These are phyloP conservation scores for Coreius guichenoti DNA, from an alignment of 2,797 vertebrate species.

Conservation along the genomic window DNA sequence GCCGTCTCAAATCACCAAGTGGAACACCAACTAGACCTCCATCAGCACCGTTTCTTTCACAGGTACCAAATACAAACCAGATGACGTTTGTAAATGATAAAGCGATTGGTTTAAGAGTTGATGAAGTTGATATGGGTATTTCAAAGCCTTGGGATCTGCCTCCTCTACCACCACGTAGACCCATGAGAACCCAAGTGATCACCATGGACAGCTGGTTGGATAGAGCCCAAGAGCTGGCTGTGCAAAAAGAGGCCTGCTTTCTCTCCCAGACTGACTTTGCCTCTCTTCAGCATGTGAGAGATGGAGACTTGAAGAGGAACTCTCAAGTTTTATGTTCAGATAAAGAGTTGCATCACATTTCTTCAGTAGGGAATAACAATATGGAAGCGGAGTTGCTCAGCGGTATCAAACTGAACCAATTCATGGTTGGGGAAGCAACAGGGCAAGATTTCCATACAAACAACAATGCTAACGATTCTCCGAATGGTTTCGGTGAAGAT, in stretches of 20 bases:
- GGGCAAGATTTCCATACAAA: conserved; percentile 57
- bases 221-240: conserved; percentile 78
- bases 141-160: conserved; percentile 64
- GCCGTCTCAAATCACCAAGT: conserved; percentile 82
- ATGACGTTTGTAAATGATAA: conserved; percentile 30
- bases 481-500: conserved; percentile 42
- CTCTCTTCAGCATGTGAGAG: conserved; percentile 71
- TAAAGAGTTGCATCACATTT: conserved; percentile 62
- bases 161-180: conserved; percentile 75
- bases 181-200: conserved; percentile 68
- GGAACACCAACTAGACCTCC: conserved; percentile 57
- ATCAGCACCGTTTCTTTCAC: conserved; percentile 43
- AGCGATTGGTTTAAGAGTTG: conserved; percentile 57
- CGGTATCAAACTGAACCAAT: conserved; percentile 73
- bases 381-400: conserved; percentile 62
- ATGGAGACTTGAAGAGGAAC: conserved; percentile 67
- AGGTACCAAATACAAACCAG: conserved; percentile 44
- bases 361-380: conserved; percentile 56
- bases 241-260: conserved; percentile 80
- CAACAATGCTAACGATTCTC: conserved; percentile 15
- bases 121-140: conserved; percentile 54
- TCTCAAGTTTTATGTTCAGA: conserved; percentile 52
- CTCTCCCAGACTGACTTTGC: conserved; percentile 80
- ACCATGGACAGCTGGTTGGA: conserved; percentile 79
- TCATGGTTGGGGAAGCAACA: conserved; percentile 67